phyloP scores from a whole-genome alignment of 2,797 vertebrate genomes.

The Urocyon cinereoargenteus region DNA sequence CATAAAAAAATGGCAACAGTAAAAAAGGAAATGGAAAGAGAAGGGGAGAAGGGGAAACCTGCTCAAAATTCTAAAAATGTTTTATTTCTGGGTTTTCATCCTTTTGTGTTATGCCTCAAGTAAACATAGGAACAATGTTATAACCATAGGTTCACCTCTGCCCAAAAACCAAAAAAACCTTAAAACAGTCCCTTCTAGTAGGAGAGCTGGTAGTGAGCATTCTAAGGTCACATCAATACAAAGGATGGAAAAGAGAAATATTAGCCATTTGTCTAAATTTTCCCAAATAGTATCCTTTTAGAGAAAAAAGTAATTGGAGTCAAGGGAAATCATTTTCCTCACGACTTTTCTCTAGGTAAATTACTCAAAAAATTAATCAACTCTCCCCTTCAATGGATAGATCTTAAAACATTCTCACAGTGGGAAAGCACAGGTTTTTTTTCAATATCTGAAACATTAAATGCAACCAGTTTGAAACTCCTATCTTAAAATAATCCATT shows the following conservation, averaged over 20 bases:
- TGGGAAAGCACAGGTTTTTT: not conserved
- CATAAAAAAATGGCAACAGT: not conserved
- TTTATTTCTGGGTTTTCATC: not conserved
- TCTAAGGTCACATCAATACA: not conserved
- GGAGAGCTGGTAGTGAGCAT: not conserved
- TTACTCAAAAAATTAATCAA: conserved; percentile 32
- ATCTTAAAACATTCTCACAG: conserved; percentile 23
- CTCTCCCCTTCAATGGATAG: not conserved
- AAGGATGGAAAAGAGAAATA: not conserved
- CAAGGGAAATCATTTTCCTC: conserved; percentile 29
- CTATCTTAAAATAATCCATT: conserved; percentile 22
- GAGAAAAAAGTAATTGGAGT: not conserved
- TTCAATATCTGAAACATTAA: conserved; percentile 16
- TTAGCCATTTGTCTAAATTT: not conserved
- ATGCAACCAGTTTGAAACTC: not conserved
- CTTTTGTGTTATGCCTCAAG: not conserved
- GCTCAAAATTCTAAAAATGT: not conserved
- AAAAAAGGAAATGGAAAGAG: not conserved
- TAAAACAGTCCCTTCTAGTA: not conserved
- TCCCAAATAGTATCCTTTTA: not conserved
- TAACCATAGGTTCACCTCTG: not conserved
- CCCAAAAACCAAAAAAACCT: not conserved
- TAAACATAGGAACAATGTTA: not conserved
- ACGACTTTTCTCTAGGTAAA: conserved; percentile 11
- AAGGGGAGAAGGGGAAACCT: not conserved